phyloP scores from a whole-genome alignment of 2,888 invertebrate species.

The Pheosia tremula region DNA sequence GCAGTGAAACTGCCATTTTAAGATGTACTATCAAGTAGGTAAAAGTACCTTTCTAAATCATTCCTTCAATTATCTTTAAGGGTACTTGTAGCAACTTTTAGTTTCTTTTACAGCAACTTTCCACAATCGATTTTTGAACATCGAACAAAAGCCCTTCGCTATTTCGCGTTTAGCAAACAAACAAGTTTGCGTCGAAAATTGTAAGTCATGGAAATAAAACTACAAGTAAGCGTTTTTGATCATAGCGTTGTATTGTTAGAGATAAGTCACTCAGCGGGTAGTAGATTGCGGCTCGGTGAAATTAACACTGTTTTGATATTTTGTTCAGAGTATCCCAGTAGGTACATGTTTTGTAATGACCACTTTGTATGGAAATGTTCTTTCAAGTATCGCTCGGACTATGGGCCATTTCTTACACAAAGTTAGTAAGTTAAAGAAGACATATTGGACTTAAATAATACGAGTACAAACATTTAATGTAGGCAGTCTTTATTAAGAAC shows the following conservation, averaged over 20 bases:
- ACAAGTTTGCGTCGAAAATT: constrained; percentile 26
- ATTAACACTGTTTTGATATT: constrained; percentile 33
- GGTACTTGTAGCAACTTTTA: not conserved
- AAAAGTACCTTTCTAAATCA: not conserved
- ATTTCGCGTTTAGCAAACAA: constrained; percentile 26
- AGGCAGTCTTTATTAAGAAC: too few relatives aligned
- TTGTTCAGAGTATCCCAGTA: not conserved
- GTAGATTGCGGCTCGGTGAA: constrained; percentile 27
- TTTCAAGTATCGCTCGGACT: too few relatives aligned
- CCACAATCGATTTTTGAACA: constrained; percentile 12
- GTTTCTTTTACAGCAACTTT: constrained; percentile 5
- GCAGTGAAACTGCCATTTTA: not conserved
- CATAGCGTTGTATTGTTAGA: constrained; percentile 30
- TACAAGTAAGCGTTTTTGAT: constrained; percentile 13
- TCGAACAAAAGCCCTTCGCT: constrained; percentile 11
- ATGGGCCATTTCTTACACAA: too few relatives aligned
- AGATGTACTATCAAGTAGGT: not conserved
- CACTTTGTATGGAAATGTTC: too few relatives aligned
- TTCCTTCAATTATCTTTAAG: not conserved
- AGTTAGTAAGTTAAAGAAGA: too few relatives aligned
- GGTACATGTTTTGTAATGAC: too few relatives aligned
- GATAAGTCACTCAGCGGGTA: constrained; percentile 40
- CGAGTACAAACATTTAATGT: too few relatives aligned
- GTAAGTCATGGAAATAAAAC: constrained; percentile 30
- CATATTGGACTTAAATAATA: too few relatives aligned